Base-by-base conservation (phyloP, 2,888 invertebrate genomes). In the Argyresthia goedartella region DNA sequence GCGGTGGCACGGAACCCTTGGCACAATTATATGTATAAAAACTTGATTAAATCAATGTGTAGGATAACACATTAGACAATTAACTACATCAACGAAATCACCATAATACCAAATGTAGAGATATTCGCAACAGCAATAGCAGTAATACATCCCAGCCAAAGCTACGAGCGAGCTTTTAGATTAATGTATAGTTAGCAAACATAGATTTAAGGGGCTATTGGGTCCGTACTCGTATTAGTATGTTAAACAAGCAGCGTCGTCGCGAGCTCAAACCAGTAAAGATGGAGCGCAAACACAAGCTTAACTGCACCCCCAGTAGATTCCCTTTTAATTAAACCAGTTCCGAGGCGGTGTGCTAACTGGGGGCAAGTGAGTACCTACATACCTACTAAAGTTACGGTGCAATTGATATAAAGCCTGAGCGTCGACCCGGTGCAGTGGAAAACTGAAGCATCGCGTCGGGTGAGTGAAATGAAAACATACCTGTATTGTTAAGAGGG, bases 311-410 rank as follows among this genome's bases (percentile, higher is more conserved):
- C 67, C 67, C 63, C 69, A 71, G 71, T 65, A 74, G 73, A 75
- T 76, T 73, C 76, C 76, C 70, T 77, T 79, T 76, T 78, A 79
- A 79, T 80, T 78, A 80, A 78, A 77, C 71, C 72, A 73, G 74
- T 71, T 76, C 69, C 66, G 66, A 70, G 25, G 69, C 50, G 44
- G 25, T 43, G 50, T 44, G 50, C 35, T 15, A 33, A 50, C 34
- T 15, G 14, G 63, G 60, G 62, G 60, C 60, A 64, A 65, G 61
- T 61, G 25, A 6, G 25, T 25, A 25, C 25, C 25, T 25, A 61
- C 56, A 6, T 25, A 25, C 25, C 25, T 25, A 61, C 56, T 59
- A 51, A 61, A 65, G 60, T 65, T 60, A 59, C 61, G 53, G 56
- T 54, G 59, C 63, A 67, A 67, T 67, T 69, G 65, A 67, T 63